Conservation (phyloP, 2,888 invertebrate species). For the Tenthredo notha region DNA sequence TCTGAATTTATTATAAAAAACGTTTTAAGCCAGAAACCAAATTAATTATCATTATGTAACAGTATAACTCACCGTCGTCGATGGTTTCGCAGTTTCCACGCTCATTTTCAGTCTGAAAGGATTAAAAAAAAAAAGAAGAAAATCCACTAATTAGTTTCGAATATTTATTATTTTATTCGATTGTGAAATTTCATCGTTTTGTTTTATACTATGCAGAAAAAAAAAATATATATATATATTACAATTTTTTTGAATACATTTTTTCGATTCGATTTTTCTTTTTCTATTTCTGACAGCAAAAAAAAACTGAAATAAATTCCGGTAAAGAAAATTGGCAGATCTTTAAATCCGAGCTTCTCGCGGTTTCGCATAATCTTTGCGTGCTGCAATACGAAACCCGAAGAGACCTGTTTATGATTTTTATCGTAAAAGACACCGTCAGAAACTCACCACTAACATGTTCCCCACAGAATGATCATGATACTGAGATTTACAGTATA, state of each 20-base stretch:
- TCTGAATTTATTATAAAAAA: neutral
- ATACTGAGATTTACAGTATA: constrained; percentile 13
- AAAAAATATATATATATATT: no score
- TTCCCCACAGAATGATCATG: neutral
- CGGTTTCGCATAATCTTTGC: neutral
- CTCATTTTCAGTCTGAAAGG: constrained; percentile 33
- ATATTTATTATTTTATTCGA: no score
- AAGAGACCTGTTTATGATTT: constrained; percentile 37
- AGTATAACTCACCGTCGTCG: constrained; percentile 40
- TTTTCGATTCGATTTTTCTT: no score
- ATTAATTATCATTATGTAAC: neutral
- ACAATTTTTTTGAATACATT: no score
- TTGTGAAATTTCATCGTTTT: no score
- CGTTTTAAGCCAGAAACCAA: neutral
- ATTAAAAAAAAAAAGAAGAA: neutral
- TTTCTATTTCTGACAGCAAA: no score
- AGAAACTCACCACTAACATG: constrained; percentile 31
- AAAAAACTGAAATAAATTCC: neutral
- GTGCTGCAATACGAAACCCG: constrained; percentile 36
- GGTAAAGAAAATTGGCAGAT: neutral
- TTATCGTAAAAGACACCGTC: constrained; percentile 47
- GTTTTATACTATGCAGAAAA: no score
- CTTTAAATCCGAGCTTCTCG: neutral
- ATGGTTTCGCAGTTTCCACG: neutral
- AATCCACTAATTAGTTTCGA: no score